These are phyloP conservation scores for Ctenopoma multispine DNA, from an alignment of 2,797 vertebrate species.

Conservation along the genomic window DNA sequence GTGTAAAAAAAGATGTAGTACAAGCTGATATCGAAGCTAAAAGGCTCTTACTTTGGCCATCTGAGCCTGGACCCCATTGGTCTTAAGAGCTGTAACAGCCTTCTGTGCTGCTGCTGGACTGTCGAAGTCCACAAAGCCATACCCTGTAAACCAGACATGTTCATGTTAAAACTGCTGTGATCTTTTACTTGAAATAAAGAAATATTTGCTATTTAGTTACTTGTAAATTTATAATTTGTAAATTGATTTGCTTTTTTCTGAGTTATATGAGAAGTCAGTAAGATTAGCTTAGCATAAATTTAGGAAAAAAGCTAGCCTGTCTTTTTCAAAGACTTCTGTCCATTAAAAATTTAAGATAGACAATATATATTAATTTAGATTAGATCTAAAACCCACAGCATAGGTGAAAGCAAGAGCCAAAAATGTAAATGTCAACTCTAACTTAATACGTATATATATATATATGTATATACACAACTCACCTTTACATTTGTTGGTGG, in stretches of 20 bases:
- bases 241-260: neutral
- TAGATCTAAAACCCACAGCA: neutral
- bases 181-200: neutral
- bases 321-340: neutral
- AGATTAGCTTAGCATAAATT: slow-evolving; percentile 5
- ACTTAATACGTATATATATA: neutral
- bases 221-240: too few species aligned
- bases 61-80: slow-evolving; percentile 94
- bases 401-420: neutral
- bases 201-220: too few species aligned
- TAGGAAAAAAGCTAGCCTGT: neutral
- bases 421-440: neutral
- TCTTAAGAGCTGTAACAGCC: slow-evolving; percentile 92
- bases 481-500: slow-evolving; percentile 98
- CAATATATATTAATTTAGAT: neutral
- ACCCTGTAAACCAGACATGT: slow-evolving; percentile 81
- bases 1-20: neutral
- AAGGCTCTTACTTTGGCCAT: slow-evolving; percentile 92
- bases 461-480: slow-evolving; percentile 32
- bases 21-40: neutral
- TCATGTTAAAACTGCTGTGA: neutral
- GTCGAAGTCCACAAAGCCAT: slow-evolving; percentile 97
- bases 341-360: neutral
- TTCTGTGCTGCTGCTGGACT: slow-evolving; percentile 95
- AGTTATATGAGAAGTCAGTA: too few species aligned